Percentiles rank a stretch among this genome's conserved stretches.
Conservation (phyloP, 2,797 vertebrate genomes). For the Myotis myotis region DNA sequence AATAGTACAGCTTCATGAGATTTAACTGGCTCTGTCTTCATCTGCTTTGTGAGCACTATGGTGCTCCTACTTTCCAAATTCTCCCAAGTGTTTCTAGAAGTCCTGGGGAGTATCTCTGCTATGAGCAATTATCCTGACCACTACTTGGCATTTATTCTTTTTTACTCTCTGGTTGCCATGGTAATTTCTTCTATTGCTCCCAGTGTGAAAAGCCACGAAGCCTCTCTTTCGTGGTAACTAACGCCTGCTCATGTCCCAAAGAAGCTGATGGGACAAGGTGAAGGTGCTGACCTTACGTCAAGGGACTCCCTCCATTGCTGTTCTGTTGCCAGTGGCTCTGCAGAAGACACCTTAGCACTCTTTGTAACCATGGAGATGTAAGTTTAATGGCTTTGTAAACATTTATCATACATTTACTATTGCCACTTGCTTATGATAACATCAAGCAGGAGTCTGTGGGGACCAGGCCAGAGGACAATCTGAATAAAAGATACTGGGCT, state of each 20-base stretch:
- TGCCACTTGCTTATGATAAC: background rate
- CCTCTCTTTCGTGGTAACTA: too few relatives aligned
- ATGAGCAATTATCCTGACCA: background rate
- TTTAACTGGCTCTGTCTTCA: background rate
- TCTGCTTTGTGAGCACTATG: background rate
- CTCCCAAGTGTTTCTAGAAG: background rate
- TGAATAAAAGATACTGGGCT: background rate
- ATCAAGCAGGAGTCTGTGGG: background rate
- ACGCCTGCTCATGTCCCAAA: background rate
- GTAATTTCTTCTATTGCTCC: background rate
- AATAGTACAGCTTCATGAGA: background rate
- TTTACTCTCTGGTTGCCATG: background rate
- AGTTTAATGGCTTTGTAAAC: background rate
- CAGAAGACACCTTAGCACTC: background rate
- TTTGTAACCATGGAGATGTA: background rate
- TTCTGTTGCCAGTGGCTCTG: too few relatives aligned
- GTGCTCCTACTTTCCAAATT: background rate
- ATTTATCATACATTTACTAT: background rate
- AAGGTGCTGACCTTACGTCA: accelerated
- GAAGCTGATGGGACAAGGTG: accelerated
- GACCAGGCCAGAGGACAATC: background rate
- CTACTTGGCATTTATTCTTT: background rate
- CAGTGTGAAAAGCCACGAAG: too few relatives aligned
- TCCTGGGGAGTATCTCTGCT: too few relatives aligned
- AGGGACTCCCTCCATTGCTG: too few relatives aligned